A percentile compares a stretch with the other conserved stretches of the same genome.
phyloP scores from a whole-genome alignment of 2,888 invertebrate genomes.

The Lepidocyrtoides sp. region DNA sequence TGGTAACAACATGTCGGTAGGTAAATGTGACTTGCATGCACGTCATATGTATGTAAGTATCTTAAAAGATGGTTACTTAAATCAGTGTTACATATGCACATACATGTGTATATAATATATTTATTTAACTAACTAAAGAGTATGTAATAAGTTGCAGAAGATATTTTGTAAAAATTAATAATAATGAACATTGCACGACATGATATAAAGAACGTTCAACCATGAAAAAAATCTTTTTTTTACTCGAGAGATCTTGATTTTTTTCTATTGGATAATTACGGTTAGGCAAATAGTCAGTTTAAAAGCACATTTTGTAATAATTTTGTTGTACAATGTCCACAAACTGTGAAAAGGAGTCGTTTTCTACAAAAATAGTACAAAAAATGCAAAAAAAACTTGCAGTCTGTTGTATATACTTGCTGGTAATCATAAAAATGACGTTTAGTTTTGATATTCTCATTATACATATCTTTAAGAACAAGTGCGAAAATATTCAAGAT shows the following conservation, averaged over 20 bases:
- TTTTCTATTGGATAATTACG: not conserved
- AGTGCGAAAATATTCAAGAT: constrained; percentile 13
- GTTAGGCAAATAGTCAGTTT: constrained; percentile 30
- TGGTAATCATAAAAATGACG: not conserved
- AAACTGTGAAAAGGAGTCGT: constrained; percentile 29
- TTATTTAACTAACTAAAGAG: too few species aligned
- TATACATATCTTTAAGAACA: not conserved
- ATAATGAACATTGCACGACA: not conserved
- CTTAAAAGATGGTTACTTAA: too few species aligned
- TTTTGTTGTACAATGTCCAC: constrained; percentile 26
- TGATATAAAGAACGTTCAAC: constrained; percentile 1
- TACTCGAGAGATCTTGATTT: not conserved
- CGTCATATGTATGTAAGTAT: too few species aligned
- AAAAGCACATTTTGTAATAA: not conserved
- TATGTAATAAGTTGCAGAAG: not conserved
- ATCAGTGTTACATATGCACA: too few species aligned
- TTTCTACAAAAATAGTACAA: not conserved
- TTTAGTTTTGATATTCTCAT: not conserved
- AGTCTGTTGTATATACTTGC: too few species aligned
- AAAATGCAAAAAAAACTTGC: not conserved
- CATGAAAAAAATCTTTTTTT: not conserved
- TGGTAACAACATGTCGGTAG: not conserved
- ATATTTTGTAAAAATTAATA: not conserved
- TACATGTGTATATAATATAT: too few species aligned
- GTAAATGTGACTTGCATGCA: too few species aligned